Base-by-base conservation (phyloP, 2,888 invertebrate genomes). In the Gasteruption jaculator region DNA sequence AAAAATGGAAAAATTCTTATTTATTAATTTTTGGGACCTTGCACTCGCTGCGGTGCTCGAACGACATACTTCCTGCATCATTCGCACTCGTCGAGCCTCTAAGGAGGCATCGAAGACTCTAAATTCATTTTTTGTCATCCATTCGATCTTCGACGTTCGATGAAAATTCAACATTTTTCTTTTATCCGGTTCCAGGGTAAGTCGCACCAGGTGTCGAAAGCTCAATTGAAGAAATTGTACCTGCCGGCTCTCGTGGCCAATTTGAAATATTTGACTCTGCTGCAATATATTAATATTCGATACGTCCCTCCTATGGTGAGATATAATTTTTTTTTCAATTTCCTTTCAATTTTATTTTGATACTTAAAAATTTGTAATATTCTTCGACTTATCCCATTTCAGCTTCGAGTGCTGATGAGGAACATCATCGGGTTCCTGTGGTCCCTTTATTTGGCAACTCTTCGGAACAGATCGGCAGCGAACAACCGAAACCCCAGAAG, bases 381-480 rank as follows among this genome's bases (percentile, higher is more conserved):
- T 24, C 16, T 35, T 37, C 20, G 14, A 25, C 38, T 52, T 48
- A 49, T 45, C 54, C 58, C 43, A 52, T 80, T 81, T 50, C 73
- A 88, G 87, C 70, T 90, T 38, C 74, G 86, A 53, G 85, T 87
- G n/a, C 72, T 88, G 8, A 77, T 82, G 43, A 78, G 80, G 65
- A 87, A 86, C 62, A 57, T 87, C n/a, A 80, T 89, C 43, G 85
- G 85, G 31, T 85, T 88, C 60, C 77, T 85, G 53, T 89, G 88
- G 88, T 79, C 82, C 2, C 80, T 88, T 64, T 87, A 83, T 61
- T 61, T 89, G 36, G 83, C 87, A 2, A 78, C 78, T 45, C n/a
- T n/a, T n/a, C n/a, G n/a, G n/a, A n/a, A n/a, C n/a, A n/a, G n/a
- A n/a, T n/a, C n/a, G n/a, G n/a, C 81, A 81, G 61, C 76, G 86